phyloP scores from a whole-genome alignment of 2,797 vertebrate genomes.

The Urophycis tenuis region DNA sequence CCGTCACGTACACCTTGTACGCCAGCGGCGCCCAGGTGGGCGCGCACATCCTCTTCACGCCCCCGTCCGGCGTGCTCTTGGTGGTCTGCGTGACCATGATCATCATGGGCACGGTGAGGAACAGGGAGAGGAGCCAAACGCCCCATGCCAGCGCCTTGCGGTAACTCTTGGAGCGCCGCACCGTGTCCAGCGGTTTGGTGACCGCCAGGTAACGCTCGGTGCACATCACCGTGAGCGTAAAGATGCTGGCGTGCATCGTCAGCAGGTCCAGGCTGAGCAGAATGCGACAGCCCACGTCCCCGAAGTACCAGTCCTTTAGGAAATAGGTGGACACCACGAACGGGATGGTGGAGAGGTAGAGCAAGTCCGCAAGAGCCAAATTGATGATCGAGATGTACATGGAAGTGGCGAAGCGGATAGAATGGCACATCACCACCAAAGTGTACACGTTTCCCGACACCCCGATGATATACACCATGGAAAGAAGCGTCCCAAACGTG shows the following conservation, averaged over 20 bases:
- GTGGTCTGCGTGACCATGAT: slow-evolving; percentile 80
- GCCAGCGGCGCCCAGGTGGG: slow-evolving; percentile 80
- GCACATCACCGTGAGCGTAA: slow-evolving; percentile 88
- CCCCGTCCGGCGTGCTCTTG: slow-evolving; percentile 40
- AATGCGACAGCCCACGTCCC: slow-evolving; percentile 82
- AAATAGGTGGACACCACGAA: slow-evolving; percentile 89
- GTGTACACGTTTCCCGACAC: slow-evolving; percentile 87
- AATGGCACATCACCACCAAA: slow-evolving; percentile 84
- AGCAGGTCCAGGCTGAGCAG: slow-evolving; percentile 88
- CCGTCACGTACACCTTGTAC: slow-evolving; percentile 81
- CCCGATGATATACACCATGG: slow-evolving; percentile 79
- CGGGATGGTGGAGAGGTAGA: slow-evolving; percentile 89
- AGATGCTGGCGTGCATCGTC: slow-evolving; percentile 93
- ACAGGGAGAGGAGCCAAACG: slow-evolving; percentile 79
- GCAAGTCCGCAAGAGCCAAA: slow-evolving; percentile 85
- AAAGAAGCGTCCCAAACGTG: slow-evolving; percentile 82
- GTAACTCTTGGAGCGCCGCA: slow-evolving; percentile 76
- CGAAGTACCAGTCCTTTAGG: slow-evolving; percentile 90
- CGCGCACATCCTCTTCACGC: slow-evolving; percentile 81
- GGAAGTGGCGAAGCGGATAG: slow-evolving; percentile 80
- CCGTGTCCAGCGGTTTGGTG: slow-evolving; percentile 80
- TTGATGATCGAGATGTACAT: slow-evolving; percentile 90
- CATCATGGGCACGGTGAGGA: slow-evolving; percentile 85
- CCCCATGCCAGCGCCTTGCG: slow-evolving; percentile 76
- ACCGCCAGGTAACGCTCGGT: slow-evolving; percentile 86